Percentiles rank a stretch among this genome's conserved stretches.
Conservation (phyloP, 2,113 vertebrate genomes). For the Miniopterus natalensis region DNA sequence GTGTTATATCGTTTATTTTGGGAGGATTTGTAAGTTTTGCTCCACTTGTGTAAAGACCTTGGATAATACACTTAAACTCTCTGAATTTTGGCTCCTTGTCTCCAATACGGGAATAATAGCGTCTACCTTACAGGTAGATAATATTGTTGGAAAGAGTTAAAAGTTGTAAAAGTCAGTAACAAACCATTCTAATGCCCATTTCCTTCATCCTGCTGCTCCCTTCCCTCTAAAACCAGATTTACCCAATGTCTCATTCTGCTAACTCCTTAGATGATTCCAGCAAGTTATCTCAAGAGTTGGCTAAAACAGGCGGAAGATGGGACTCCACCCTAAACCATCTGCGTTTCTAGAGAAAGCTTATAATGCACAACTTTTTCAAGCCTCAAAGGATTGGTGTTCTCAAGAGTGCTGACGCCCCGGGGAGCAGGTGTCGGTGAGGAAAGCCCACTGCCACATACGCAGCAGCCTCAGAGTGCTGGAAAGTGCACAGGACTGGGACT, state of each 20-base stretch:
- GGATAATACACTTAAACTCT: not conserved
- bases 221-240: not conserved
- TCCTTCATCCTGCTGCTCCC: not conserved
- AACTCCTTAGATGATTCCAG: not conserved
- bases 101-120: not conserved
- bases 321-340: not conserved
- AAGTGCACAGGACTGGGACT: not conserved
- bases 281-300: not conserved
- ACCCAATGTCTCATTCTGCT: not conserved
- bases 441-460: fast-evolving
- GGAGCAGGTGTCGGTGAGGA: not conserved
- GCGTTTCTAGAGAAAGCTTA: not conserved
- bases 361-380: not conserved
- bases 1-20: not conserved
- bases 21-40: not conserved
- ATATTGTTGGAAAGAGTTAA: not conserved
- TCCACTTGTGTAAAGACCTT: not conserved
- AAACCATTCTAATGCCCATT: not conserved
- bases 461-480: not conserved
- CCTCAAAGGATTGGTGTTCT: not conserved
- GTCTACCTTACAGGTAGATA: not conserved
- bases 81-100: not conserved
- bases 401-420: not conserved
- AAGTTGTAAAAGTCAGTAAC: not conserved
- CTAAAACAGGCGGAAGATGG: not conserved